These are phyloP conservation scores for Genyomyrus donnyi DNA, from an alignment of 2,113 vertebrate species.

Conservation along the genomic window DNA sequence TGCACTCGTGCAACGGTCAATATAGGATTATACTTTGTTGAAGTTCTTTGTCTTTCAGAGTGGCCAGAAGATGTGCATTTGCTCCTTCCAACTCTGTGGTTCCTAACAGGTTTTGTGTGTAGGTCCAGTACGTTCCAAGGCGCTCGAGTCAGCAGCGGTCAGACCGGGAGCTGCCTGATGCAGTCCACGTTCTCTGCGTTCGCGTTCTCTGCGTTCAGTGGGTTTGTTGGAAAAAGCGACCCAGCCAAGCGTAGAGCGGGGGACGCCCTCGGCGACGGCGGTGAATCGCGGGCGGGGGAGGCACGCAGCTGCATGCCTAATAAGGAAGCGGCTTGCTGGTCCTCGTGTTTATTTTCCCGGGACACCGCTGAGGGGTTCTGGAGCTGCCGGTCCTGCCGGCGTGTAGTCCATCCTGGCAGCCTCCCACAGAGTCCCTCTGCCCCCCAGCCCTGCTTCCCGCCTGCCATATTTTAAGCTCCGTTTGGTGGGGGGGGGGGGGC, in stretches of 20 bases:
- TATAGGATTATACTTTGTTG: not conserved
- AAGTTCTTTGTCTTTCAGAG: not conserved
- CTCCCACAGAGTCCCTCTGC: not conserved
- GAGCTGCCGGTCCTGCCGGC: not conserved
- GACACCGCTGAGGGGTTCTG: not conserved
- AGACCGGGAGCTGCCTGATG: not conserved
- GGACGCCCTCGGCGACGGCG: too few species aligned
- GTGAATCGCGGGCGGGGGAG: not conserved
- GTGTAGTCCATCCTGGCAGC: constrained; percentile 11
- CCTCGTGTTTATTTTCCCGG: not conserved
- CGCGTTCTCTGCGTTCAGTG: not conserved
- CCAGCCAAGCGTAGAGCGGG: too few species aligned
- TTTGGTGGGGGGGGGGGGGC: not conserved
- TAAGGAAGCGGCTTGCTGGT: constrained; percentile 4
- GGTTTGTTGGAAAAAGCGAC: not conserved
- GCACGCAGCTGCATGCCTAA: not conserved
- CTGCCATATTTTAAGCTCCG: not conserved
- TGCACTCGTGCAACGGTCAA: too few species aligned
- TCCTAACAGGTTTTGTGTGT: not conserved
- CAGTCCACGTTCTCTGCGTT: not conserved
- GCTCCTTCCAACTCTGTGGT: not conserved
- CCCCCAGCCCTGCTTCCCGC: not conserved
- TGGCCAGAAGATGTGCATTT: not conserved
- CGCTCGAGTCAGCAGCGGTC: not conserved
- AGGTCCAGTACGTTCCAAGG: not conserved